These are phyloP conservation scores for Limosa lapponica DNA, from an alignment of 2,797 vertebrate species.

Conservation along the genomic window DNA sequence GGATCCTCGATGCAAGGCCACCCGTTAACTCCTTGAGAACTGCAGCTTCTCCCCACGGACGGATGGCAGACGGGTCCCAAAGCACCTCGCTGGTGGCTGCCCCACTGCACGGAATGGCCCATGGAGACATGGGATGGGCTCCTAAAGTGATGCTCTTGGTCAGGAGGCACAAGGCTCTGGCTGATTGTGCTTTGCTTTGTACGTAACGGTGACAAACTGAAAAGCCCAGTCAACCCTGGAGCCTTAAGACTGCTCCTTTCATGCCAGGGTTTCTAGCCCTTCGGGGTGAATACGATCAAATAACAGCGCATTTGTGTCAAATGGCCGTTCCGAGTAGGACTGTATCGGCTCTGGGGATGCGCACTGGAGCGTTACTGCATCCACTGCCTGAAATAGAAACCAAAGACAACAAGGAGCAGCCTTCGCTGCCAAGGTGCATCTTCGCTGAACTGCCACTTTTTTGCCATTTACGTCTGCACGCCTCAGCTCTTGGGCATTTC, in stretches of 20 bases:
- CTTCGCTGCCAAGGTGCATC: not conserved
- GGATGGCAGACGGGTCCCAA: not conserved
- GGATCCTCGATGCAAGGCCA: not conserved
- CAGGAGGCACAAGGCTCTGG: not conserved
- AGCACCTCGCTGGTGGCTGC: not conserved
- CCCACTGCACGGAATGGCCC: rapidly evolving
- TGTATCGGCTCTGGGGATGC: not conserved
- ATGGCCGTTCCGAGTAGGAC: not conserved
- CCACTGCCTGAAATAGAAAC: not conserved
- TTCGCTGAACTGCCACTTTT: not conserved
- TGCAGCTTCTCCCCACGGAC: not conserved
- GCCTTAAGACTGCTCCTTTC: not conserved
- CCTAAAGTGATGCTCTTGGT: not conserved
- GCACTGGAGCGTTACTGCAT: not conserved
- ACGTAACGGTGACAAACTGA: rapidly evolving
- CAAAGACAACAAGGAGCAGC: not conserved
- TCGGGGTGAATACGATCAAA: not conserved
- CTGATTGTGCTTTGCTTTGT: not conserved
- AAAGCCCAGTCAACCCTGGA: not conserved
- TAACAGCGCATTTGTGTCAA: not conserved
- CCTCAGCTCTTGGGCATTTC: not conserved
- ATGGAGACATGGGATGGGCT: rapidly evolving
- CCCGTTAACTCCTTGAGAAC: not conserved
- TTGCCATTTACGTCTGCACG: not conserved
- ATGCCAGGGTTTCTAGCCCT: not conserved